These are phyloP conservation scores for Drosophila athabasca DNA, from an alignment of 1,140 invertebrate species.

Conservation along the genomic window DNA sequence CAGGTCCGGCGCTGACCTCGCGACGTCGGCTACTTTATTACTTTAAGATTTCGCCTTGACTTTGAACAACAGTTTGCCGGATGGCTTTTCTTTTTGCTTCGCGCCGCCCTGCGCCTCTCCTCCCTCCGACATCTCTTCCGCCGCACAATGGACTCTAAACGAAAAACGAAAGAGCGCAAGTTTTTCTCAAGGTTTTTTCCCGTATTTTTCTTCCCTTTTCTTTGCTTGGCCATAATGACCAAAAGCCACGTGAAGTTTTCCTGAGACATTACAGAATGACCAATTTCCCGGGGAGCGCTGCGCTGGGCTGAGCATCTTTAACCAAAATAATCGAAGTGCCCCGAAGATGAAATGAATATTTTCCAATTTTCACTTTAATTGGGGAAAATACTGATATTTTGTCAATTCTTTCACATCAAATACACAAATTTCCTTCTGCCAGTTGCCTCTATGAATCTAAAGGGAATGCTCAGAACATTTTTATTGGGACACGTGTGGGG, in stretches of 20 bases:
- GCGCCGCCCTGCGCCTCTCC: conserved; percentile 17
- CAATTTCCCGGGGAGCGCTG: too few species aligned
- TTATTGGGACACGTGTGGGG: conserved; percentile 41
- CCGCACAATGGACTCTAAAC: conserved; percentile 56
- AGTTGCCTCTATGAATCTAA: conserved; percentile 45
- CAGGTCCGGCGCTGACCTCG: conserved; percentile 62
- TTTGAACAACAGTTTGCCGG: conserved; percentile 77
- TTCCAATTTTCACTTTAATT: conserved; percentile 1
- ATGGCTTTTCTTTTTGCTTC: conserved; percentile 58
- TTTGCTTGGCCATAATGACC: conserved; percentile 50
- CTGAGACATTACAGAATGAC: conserved; percentile 54
- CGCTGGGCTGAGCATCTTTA: too few species aligned
- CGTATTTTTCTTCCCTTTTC: conserved; percentile 43
- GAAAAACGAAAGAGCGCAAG: conserved; percentile 70
- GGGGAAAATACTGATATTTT: not conserved
- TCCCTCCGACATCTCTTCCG: conserved; percentile 26
- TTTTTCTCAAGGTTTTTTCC: conserved; percentile 59
- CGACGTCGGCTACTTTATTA: conserved; percentile 74
- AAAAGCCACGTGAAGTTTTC: conserved; percentile 65
- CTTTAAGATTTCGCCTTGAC: conserved; percentile 81
- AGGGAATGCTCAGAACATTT: not conserved
- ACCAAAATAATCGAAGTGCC: not conserved
- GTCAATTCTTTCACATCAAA: conserved; percentile 8
- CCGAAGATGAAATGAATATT: too few species aligned
- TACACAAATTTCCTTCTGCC: conserved; percentile 27